Evolutionary conservation across 1,140 invertebrate genomes (phyloP), one percentile per base, ranked within the genome.

Genomic region (Pinna nobilis): DNA sequence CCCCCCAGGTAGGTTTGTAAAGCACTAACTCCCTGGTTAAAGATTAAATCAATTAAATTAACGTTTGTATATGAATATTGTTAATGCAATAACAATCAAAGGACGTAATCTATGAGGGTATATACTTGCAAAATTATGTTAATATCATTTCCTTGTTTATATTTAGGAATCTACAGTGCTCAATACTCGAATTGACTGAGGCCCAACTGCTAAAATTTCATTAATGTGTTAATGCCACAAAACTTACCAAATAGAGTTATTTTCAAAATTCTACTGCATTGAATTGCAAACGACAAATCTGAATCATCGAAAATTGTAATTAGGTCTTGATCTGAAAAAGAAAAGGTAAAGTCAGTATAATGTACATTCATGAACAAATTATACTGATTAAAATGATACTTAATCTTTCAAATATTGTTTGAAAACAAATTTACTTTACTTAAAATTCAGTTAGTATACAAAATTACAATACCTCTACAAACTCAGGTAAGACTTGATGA

Each of bases 291-390:
- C 13, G 92, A 91, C 50, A 94, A 86, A 86, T 94, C 94, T 9
- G 93, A 92, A 82, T 92, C 93, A 88, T 94, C 93, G 89, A 93
- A 92, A 70, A 94, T 94, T 39, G 93, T 94, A 70, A 94, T 92
- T 57, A 94, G 85, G 87, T 94, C 94, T 67, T 92, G 93, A 91
- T 94, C 93, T 93, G 87, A 6, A 47, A 18, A 15, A 6, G 33
- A 30, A 51, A 25, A 37, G 7, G 11, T 18, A 11, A 11, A 60
- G n/a, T 25, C 11, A 15, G 9, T 25, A 23, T 15, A 18, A 55
- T 13, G 11, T 15, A 55, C 11, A 15, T 11, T 55, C 51, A 25
- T 18, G 23, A 9, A 13, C 11, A 15, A 25, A 55, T 23, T 57
- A 57, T 57, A 30, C 28, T 23, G 15, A 30, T 18, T 30, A 23